Base-by-base conservation (phyloP, 2,113 vertebrate species). In the Istiophorus platypterus region DNA sequence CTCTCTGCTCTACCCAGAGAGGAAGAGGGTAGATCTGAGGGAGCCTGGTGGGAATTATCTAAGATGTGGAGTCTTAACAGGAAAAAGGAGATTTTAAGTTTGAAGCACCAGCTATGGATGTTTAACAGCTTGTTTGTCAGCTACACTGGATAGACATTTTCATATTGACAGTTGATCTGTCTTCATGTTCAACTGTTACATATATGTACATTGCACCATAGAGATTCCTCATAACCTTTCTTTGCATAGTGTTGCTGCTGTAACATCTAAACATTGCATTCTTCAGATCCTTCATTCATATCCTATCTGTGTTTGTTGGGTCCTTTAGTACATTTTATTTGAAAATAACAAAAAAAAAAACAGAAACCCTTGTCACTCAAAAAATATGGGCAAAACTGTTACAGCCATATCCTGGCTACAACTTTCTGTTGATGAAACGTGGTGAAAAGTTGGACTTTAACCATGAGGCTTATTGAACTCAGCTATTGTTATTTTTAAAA, bases 1-100 rank as follows among this genome's bases (percentile, higher is more conserved):
- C 24, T 39, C 39, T 45, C 39, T 80, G 51, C 54, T 47, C 11
- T 61, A 42, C 34, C 54, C 29, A 45, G 18, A 81, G 70, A 65
- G 64, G 61, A 73, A 71, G 62, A 72, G 58, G 17, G 45, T 61
- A 31, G 4, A 61, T 67, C 4, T 20, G 26, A 74, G 26, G 22
- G 20, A 61, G 49, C 18, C 7, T 34, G 26, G 45, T 72, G 66
- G 51, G 62, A 69, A 59, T 69, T 42, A 71, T 64, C 8, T 27
- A 29, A 4, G 1, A 14, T 62, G 15, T 29, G 15, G 31, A 13
- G 59, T 56, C 27, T 66, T 57, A 47, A 59, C 15, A 59, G 26
- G 57, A 59, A 59, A 59, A 15, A 34, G 17, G 7, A 61, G 29
- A 17, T 61, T 8, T 29, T 4, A 29, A 34, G 58, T 22, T 18